Base-by-base conservation (phyloP, 92 coral and sea anemone species). In the Ricordea florida region DNA sequence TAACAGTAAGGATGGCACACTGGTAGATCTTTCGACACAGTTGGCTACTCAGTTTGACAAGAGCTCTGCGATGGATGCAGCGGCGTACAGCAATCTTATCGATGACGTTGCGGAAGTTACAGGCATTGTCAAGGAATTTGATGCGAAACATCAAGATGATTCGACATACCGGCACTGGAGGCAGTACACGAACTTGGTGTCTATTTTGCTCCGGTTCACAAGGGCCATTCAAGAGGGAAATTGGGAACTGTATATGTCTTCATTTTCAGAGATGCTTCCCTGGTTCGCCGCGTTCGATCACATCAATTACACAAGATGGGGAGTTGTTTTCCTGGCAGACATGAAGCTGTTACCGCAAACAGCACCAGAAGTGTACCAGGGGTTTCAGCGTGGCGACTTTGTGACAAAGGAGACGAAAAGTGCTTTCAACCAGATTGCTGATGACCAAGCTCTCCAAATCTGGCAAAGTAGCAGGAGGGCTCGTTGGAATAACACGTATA, bases 211-310 rank as follows among this genome's bases (percentile, higher is more conserved):
- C 13, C 66, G 72, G 76, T 89, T 83, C 48, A 73, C 84, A 5
- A 34, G 80, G 42, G 93, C 93, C 1, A 35, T 83, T 31, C 41
- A 80, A 24, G 89, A 88, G 23, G 89, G 89, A 21, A 76, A 78
- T 26, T 88, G 89, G 93, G 76, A 38, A 4, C 86, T 88, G 6
- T 78, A 65, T 55, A 80, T 83, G 11, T 83, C 89, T 10, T 83
- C 89, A 9, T 71, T 88, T 43, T 24, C 79, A 0, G 89, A 77
- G 67, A 88, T 88, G 93, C 86, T 88, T 38, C 79, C 85, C 23
- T 87, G 89, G 86, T 82, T 87, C 65, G 82, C 79, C 53, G 88
- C 66, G 0, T 86, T 56, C 33, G 83, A 79, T 43, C 83, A 73
- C 17, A 69, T 80, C 43, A 86, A 80, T 38, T 85, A 79, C 74